Conservation (phyloP, 2,888 invertebrate species). For the Zygothrica quintamaculata region DNA sequence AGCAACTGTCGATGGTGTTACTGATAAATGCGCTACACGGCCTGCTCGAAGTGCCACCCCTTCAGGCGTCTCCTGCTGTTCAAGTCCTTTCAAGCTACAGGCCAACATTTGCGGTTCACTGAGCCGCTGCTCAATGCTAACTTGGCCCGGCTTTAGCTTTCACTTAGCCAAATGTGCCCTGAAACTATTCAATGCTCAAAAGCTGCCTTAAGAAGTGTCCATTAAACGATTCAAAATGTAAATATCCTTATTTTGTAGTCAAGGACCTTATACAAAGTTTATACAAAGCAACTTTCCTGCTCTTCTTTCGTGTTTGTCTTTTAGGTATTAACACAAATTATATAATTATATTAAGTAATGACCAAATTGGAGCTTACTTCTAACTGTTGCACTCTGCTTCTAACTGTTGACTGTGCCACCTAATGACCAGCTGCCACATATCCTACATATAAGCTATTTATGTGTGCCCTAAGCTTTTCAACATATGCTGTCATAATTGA, state of each 20-base stretch:
- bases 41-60: conserved; percentile 12
- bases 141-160: too few relatives aligned
- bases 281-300: not conserved
- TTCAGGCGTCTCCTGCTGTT: conserved; percentile 12
- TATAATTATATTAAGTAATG: conserved; percentile 8
- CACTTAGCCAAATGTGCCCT: conserved; percentile 12
- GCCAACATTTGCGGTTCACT: conserved; percentile 29
- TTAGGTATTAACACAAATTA: conserved; percentile 2
- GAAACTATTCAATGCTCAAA: conserved; percentile 44
- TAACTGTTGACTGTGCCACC: conserved; percentile 7
- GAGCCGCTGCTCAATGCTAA: conserved; percentile 13
- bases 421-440: too few relatives aligned
- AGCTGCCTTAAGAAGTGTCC: conserved; percentile 21
- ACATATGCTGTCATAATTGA: too few relatives aligned
- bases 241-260: not conserved
- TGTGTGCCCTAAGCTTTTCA: too few relatives aligned
- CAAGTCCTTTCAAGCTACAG: too few relatives aligned
- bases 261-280: not conserved
- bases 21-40: conserved; percentile 66
- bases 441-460: too few relatives aligned
- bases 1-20: conserved; percentile 76
- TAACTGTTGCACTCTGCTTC: not conserved
- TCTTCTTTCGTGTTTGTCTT: not conserved
- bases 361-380: not conserved
- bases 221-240: conserved; percentile 5